Conservation (phyloP, 2,797 vertebrate genomes). For the Poecilia velifera region DNA sequence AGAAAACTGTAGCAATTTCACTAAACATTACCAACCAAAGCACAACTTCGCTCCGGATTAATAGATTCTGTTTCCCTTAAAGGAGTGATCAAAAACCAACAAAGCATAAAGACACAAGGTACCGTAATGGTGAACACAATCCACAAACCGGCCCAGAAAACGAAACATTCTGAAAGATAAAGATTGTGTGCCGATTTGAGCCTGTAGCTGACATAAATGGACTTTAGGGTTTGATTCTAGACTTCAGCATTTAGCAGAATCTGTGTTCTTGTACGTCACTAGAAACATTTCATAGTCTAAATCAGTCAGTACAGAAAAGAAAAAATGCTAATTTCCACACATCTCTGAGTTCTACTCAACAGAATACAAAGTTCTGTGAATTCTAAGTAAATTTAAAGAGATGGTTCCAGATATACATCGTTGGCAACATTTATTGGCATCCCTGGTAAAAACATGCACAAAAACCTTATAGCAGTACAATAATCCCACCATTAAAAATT, state of each 20-base stretch:
- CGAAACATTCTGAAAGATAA: conserved; percentile 11
- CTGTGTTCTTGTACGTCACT: neutral
- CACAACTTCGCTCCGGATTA: conserved; percentile 41
- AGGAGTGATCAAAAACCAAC: conserved; percentile 38
- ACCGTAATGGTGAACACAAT: conserved; percentile 15
- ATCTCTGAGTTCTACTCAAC: neutral
- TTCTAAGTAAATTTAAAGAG: neutral
- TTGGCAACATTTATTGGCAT: neutral
- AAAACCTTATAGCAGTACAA: neutral
- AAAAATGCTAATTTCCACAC: neutral
- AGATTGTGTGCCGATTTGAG: conserved; percentile 14
- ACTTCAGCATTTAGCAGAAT: conserved; percentile 3
- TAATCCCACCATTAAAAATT: neutral
- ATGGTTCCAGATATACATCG: neutral
- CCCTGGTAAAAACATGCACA: neutral
- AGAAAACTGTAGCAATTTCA: conserved; percentile 49
- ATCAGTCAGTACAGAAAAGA: neutral
- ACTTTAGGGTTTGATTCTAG: conserved; percentile 25
- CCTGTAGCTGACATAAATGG: conserved; percentile 9
- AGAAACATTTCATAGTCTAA: neutral
- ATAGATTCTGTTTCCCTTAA: conserved; percentile 41
- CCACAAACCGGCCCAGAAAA: conserved; percentile 9
- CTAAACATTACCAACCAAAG: conserved; percentile 52
- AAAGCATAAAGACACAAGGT: conserved; percentile 53
- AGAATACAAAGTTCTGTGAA: neutral